These are phyloP conservation scores for Drosophila tropicalis DNA, from an alignment of 1,140 invertebrate genomes.

Conservation along the genomic window DNA sequence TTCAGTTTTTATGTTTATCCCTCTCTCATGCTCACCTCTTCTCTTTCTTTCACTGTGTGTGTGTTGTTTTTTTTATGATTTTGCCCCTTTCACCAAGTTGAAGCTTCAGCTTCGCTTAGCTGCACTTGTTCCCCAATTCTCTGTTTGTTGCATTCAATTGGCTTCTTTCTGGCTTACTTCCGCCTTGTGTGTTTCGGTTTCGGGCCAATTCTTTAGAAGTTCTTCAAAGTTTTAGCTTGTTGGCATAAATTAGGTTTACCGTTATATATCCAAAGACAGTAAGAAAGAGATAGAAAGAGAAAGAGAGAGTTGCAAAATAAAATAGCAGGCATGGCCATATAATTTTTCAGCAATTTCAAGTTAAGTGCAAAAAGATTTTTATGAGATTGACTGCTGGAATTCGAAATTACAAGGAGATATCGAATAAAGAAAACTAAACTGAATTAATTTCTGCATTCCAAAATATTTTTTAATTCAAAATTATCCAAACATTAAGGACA, in stretches of 20 bases:
- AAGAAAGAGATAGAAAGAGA: neutral
- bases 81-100: conserved; percentile 23
- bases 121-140: conserved; percentile 24
- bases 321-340: conserved; percentile 1
- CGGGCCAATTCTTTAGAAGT: conserved; percentile 18
- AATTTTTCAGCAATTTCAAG: conserved; percentile 18
- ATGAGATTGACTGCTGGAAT: neutral
- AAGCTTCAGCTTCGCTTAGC: conserved; percentile 7
- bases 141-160: conserved; percentile 28
- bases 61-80: conserved; percentile 3
- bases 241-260: conserved; percentile 27
- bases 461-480: too few relatives aligned
- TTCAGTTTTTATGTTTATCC: neutral
- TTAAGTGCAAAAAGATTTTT: conserved; percentile 9
- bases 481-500: too few relatives aligned
- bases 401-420: conserved; percentile 1
- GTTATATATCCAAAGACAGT: neutral
- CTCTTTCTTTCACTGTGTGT: neutral
- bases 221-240: conserved; percentile 17
- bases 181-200: conserved; percentile 29
- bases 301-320: neutral
- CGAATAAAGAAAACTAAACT: neutral
- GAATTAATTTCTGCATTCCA: too few relatives aligned
- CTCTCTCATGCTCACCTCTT: neutral
- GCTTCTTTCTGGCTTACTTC: conserved; percentile 26